Evolutionary conservation across 2,888 invertebrate genomes (phyloP), one percentile per base, ranked within the genome.

Genomic region (Drosophila stalkeri): DNA sequence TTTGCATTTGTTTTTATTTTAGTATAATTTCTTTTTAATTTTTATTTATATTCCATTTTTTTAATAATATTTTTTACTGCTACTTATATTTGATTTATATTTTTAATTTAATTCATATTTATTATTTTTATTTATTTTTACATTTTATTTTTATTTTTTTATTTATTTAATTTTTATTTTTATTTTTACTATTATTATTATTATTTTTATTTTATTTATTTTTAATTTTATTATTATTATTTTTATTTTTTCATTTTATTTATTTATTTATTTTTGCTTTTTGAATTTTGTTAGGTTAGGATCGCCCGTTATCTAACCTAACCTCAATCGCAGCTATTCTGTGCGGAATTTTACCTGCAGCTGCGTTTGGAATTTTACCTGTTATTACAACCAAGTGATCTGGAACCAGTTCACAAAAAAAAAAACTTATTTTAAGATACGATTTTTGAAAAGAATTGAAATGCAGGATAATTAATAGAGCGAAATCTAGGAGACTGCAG

Each of bases 261-360:
- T n/a, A 9, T 11, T 43, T 43, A 11, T 43, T 37, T 37, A 1
- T 31, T 16, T 2, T n/a, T 33, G 2, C 12, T 18, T 18, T 7
- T 33, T 51, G 0, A 27, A 27, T 27, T 27, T 27, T 27, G 27
- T 12, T 33, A 11, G 9, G 11, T 33, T 33, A 11, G 11, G 3
- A 2, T 1, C 14, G n/a, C 1, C n/a, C n/a, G 2, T 27, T 47
- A 33, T 18, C 33, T 18, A 33, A 51, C 2, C 18, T 35, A 51
- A 35, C 35, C 51, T 54, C 37, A 33, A 51, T 33, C n/a, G 31
- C 12, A 18, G n/a, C n/a, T 31, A 9, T 37, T 37, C 3, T 20
- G 35, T 52, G 18, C 35, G 52, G 51, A 49, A 37, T 54, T 44
- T 44, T 57, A 63, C 62, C 63, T 63, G 63, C 33, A 20, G 16